phyloP scores from a whole-genome alignment of 2,113 vertebrate genomes.

The Chaenocephalus aceratus region DNA sequence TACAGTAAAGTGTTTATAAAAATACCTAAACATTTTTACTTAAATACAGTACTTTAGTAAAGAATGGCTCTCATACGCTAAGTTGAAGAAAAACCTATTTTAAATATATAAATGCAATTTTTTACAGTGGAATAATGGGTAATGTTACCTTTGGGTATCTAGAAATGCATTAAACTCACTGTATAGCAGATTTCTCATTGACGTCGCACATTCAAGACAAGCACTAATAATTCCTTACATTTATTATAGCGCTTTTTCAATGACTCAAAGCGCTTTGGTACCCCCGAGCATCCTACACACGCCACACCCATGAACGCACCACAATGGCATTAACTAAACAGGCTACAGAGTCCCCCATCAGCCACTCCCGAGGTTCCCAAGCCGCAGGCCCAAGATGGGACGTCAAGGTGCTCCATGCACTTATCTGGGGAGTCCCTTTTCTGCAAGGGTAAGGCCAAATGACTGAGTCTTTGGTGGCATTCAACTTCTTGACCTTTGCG shows the following conservation, averaged over 20 bases:
- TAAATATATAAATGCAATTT: not conserved
- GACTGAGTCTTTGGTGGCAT: conserved; percentile 82
- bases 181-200: not conserved
- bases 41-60: not conserved
- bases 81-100: not conserved
- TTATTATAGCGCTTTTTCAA: no score
- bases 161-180: not conserved
- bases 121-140: not conserved
- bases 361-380: conserved; percentile 48
- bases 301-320: not conserved
- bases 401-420: conserved; percentile 78
- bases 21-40: not conserved
- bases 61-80: not conserved
- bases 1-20: not conserved
- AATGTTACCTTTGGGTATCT: not conserved
- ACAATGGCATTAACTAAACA: conserved; percentile 49
- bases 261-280: not conserved
- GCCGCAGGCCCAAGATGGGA: conserved; percentile 53
- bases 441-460: conserved; percentile 81
- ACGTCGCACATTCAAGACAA: not conserved
- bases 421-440: conserved; percentile 80
- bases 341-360: conserved; percentile 42
- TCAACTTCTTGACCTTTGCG: conserved; percentile 87
- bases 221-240: not conserved
- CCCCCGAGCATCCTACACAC: not conserved